Conservation (phyloP, 2,113 vertebrate species). For the Xenopus laevis region DNA sequence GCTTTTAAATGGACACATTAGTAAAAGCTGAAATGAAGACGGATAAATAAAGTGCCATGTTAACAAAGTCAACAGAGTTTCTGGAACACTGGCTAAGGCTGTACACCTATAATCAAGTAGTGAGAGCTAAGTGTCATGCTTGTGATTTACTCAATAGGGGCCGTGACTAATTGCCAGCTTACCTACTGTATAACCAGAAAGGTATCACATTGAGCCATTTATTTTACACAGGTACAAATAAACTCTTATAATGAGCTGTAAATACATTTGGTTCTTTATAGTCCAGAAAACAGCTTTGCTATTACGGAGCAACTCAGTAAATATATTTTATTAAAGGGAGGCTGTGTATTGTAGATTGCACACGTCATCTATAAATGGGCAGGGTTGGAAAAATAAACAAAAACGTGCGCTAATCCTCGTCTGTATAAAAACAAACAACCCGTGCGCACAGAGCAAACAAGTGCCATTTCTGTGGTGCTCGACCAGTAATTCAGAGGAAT, state of each 20-base stretch:
- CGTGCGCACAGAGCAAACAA: neutral
- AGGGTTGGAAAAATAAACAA: neutral
- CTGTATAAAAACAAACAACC: slow-evolving; percentile 28
- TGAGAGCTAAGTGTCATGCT: too few species aligned
- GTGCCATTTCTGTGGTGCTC: neutral
- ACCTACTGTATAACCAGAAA: neutral
- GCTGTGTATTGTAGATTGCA: neutral
- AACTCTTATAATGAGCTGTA: neutral
- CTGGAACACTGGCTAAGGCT: too few species aligned
- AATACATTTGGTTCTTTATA: neutral
- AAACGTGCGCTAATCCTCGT: neutral
- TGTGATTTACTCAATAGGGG: too few species aligned
- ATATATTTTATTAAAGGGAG: neutral
- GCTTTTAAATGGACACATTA: too few species aligned
- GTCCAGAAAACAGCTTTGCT: neutral
- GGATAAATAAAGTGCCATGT: too few species aligned
- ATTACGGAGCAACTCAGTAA: too few species aligned
- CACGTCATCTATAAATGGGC: too few species aligned
- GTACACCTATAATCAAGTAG: too few species aligned
- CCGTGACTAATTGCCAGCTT: neutral
- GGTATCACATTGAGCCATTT: slow-evolving; percentile 1
- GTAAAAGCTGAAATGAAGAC: too few species aligned
- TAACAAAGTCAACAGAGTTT: too few species aligned
- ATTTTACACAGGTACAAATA: neutral
- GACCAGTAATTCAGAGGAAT: neutral